Conservation (phyloP, 2,888 invertebrate species). For the Oasisia sp. region DNA sequence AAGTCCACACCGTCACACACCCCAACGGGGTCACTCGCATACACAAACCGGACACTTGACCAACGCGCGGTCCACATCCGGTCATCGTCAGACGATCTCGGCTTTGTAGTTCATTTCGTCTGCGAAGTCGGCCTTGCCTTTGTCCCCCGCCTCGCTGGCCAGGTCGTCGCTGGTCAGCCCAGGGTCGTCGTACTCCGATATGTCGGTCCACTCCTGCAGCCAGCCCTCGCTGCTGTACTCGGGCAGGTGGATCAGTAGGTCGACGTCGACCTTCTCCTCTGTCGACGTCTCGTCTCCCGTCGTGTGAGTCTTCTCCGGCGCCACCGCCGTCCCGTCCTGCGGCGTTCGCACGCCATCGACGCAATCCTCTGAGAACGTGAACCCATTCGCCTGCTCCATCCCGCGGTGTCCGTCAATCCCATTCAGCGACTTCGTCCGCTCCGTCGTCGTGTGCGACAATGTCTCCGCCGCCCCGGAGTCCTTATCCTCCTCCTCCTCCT, state of each 20-base stretch:
- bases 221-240: slow-evolving; percentile 31
- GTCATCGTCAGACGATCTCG: background rate
- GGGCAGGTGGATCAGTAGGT: slow-evolving; percentile 36
- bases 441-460: background rate
- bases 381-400: background rate
- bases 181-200: slow-evolving; percentile 29
- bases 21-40: background rate
- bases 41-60: background rate
- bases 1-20: background rate
- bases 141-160: background rate
- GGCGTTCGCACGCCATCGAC: background rate
- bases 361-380: background rate
- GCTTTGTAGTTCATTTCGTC: background rate
- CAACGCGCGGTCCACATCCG: background rate
- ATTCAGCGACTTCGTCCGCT: slow-evolving; percentile 5
- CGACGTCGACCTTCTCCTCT: slow-evolving; percentile 28
- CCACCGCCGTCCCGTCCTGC: background rate
- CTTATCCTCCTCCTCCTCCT: slow-evolving; percentile 28
- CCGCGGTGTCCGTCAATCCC: background rate
- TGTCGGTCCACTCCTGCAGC: slow-evolving; percentile 41
- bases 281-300: background rate
- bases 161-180: background rate
- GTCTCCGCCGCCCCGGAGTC: slow-evolving; percentile 27
- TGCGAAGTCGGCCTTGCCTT: background rate
- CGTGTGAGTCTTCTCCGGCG: background rate